Percentiles rank a stretch among this genome's conserved stretches.
These are phyloP conservation scores for Drosophila recens DNA, from an alignment of 2,888 invertebrate species.

Conservation along the genomic window DNA sequence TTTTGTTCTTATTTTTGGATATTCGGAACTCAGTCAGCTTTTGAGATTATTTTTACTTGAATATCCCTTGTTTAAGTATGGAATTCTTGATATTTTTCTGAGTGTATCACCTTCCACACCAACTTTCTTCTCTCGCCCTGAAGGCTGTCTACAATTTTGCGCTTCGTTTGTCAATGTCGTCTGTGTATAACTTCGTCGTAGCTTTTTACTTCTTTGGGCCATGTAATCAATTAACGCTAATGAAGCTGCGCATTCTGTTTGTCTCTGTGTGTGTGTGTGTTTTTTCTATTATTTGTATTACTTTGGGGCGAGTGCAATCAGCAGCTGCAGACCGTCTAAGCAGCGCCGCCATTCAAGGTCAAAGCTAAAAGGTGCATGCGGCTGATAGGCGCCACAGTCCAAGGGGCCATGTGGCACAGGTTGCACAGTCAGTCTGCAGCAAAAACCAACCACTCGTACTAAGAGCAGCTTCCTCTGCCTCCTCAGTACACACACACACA, in stretches of 20 bases:
- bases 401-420: slow-evolving; percentile 50
- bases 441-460: slow-evolving; percentile 62
- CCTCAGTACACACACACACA: slow-evolving; percentile 8
- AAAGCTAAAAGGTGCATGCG: slow-evolving; percentile 51
- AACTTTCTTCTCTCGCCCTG: not conserved
- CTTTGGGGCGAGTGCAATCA: slow-evolving; percentile 54
- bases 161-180: slow-evolving; percentile 78
- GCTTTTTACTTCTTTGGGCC: slow-evolving; percentile 64
- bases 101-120: no score
- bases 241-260: slow-evolving; percentile 66
- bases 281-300: slow-evolving; percentile 55
- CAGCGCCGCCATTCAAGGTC: slow-evolving; percentile 59
- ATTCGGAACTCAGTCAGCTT: no score
- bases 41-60: no score
- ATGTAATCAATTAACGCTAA: slow-evolving; percentile 82
- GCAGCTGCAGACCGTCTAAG: slow-evolving; percentile 54
- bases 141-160: slow-evolving; percentile 67
- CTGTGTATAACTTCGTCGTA: slow-evolving; percentile 57
- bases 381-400: slow-evolving; percentile 48
- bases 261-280: slow-evolving; percentile 17
- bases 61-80: no score
- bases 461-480: slow-evolving; percentile 55
- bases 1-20: no score
- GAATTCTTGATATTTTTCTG: no score
- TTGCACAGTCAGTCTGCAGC: slow-evolving; percentile 54